Base-by-base conservation (phyloP, 2,797 vertebrate species). In the Melanotaenia boesemani region DNA sequence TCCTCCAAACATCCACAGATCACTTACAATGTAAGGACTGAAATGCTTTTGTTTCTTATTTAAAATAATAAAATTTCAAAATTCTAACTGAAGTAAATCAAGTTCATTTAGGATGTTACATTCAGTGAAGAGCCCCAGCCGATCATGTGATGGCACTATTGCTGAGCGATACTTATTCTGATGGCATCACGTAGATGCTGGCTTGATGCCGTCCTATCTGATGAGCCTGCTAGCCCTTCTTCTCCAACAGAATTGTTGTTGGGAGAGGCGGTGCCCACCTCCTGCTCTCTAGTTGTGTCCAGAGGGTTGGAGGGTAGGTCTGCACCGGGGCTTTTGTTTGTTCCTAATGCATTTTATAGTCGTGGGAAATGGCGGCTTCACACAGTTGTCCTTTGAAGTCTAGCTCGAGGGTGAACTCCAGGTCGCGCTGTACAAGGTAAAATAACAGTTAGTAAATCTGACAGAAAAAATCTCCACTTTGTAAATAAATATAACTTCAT, bases 341-440 rank as follows among this genome's bases (percentile, higher is more conserved):
- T 57, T 80, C 81, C 86, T 94, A 98, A 95, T 97, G 97, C 98
- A 99, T 99, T 91, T 98, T 98, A 85, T 99, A 99, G 93, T 99
- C 97, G 70, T 99, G 97, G 89, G 97, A 98, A 87, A 99, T 95
- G 37, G 97, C 97, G 9, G 96, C 96, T 93, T 98, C 98, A 63
- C 98, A 99, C n/a, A 99, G 96, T 87, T 99, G 98, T 77, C 98
- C 98, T 92, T 99, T 99, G 86, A 99, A 99, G 95, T 99, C 97
- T 78, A 99, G 93, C 88, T 98, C 97, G 78, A 99, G 94, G 58
- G 97, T 98, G 93, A 99, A 99, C 93, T 99, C 98, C 89, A 99
- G 94, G 94, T 99, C 98, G 56, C 98, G 96, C 98, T 99, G 88
- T 26, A 75, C 87, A 67, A 88, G 63, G 72, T 2, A 61, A 48